phyloP scores from a whole-genome alignment of 2,113 vertebrate species.

The Pampusana beccarii region DNA sequence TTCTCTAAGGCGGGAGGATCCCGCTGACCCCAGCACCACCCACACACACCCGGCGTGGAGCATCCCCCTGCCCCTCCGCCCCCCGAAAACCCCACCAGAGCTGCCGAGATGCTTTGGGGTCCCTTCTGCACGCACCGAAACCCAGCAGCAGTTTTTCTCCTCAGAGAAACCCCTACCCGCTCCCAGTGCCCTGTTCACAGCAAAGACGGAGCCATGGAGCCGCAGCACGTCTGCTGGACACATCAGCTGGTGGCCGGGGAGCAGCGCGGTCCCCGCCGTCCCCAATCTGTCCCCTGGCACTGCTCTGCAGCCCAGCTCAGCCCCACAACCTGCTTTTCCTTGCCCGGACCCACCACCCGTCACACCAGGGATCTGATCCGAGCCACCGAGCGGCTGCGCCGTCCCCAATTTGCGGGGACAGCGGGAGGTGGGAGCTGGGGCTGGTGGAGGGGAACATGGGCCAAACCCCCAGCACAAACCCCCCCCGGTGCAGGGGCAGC shows the following conservation, averaged over 20 bases:
- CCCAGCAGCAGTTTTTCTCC: fast-evolving
- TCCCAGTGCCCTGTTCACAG: fast-evolving
- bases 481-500: background rate
- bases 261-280: background rate
- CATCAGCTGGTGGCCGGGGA: fast-evolving
- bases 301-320: background rate
- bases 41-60: fast-evolving
- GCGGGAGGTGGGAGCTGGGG: background rate
- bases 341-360: fast-evolving
- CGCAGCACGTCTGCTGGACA: fast-evolving
- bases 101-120: background rate
- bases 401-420: fast-evolving
- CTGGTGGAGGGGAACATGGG: background rate
- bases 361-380: background rate
- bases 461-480: background rate
- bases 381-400: background rate
- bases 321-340: fast-evolving
- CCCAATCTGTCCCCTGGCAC: fast-evolving
- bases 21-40: fast-evolving
- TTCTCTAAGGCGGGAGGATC: no score
- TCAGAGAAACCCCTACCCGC: fast-evolving
- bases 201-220: background rate
- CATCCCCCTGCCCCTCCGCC: background rate
- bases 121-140: fast-evolving
- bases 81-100: fast-evolving